Percentiles rank a stretch among this genome's conserved stretches.
Evolutionary conservation across 2,888 invertebrate species (phyloP).

Genomic region (Drosophila maculinotata): DNA sequence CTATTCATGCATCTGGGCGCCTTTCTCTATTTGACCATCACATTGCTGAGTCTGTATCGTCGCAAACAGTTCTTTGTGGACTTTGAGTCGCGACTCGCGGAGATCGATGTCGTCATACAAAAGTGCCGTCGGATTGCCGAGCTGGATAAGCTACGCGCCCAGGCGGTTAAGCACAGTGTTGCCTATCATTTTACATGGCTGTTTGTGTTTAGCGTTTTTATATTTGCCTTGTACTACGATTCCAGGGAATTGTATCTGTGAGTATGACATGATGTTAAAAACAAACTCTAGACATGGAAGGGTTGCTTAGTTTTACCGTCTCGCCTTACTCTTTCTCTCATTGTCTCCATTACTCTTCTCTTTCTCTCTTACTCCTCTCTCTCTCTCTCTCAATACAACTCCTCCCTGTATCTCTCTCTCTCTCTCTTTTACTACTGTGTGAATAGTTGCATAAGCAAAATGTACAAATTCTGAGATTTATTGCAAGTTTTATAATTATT

Average conservation of each 20-base stretch:
- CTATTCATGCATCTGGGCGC: conserved; percentile 81
- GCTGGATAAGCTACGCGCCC: conserved; percentile 49
- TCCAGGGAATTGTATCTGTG: conserved; percentile 63
- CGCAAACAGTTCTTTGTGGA: conserved; percentile 81
- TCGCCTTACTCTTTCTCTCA: no score
- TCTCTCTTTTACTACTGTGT: no score
- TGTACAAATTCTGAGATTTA: no score
- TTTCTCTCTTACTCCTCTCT: no score
- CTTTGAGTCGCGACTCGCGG: conserved; percentile 71
- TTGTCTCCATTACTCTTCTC: no score
- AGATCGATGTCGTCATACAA: conserved; percentile 75
- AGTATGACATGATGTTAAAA: conserved; percentile 28
- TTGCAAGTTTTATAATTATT: no score
- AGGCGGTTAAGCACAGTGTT: conserved; percentile 59
- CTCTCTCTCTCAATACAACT: no score
- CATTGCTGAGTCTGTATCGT: conserved; percentile 72
- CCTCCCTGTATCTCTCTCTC: no score
- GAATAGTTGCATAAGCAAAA: no score
- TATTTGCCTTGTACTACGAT: conserved; percentile 71
- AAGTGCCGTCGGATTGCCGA: conserved; percentile 74
- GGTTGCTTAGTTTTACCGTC: no score
- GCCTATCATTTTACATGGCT: conserved; percentile 74
- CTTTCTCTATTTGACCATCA: conserved; percentile 76
- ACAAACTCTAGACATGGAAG: no score
- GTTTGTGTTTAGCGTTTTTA: conserved; percentile 65